Conservation (phyloP, 2,888 invertebrate genomes). For the Xestia rhomboidea region DNA sequence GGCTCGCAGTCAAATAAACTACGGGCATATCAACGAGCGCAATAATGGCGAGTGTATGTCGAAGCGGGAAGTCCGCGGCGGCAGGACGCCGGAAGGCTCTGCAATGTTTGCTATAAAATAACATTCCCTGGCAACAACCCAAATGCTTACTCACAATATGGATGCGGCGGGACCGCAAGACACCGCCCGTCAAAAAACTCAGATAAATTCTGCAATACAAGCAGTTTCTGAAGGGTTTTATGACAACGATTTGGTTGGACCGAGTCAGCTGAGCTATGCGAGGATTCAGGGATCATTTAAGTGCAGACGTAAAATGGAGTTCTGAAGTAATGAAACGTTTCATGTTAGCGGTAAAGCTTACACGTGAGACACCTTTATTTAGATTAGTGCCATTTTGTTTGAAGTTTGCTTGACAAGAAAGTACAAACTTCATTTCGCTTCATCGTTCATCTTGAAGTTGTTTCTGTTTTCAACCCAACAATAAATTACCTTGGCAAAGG, state of each 20-base stretch:
- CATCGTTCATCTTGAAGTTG: background rate
- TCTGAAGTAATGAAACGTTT: constrained; percentile 57
- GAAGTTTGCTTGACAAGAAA: constrained; percentile 24
- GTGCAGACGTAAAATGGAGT: constrained; percentile 53
- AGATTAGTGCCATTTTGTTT: constrained; percentile 35
- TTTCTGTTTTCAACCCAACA: background rate
- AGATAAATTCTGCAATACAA: constrained; percentile 65
- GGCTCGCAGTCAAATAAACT: constrained; percentile 65
- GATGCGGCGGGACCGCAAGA: constrained; percentile 58
- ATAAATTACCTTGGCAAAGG: constrained; percentile 17
- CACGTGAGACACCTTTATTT: constrained; percentile 50
- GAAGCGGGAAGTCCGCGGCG: constrained; percentile 63
- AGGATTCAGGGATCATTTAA: constrained; percentile 56
- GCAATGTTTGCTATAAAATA: constrained; percentile 70
- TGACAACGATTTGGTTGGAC: constrained; percentile 57
- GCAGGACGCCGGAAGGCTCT: constrained; percentile 75
- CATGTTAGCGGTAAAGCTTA: constrained; percentile 41
- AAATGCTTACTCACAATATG: constrained; percentile 70
- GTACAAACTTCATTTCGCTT: constrained; percentile 3
- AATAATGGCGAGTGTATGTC: constrained; percentile 54
- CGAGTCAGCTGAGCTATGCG: constrained; percentile 54
- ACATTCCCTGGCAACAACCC: constrained; percentile 75
- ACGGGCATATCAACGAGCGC: constrained; percentile 44
- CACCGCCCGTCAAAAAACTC: constrained; percentile 64
- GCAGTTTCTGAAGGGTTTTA: constrained; percentile 63